These are phyloP conservation scores for Phataginus tetradactyla DNA, from an alignment of 2,797 vertebrate genomes.

Conservation along the genomic window DNA sequence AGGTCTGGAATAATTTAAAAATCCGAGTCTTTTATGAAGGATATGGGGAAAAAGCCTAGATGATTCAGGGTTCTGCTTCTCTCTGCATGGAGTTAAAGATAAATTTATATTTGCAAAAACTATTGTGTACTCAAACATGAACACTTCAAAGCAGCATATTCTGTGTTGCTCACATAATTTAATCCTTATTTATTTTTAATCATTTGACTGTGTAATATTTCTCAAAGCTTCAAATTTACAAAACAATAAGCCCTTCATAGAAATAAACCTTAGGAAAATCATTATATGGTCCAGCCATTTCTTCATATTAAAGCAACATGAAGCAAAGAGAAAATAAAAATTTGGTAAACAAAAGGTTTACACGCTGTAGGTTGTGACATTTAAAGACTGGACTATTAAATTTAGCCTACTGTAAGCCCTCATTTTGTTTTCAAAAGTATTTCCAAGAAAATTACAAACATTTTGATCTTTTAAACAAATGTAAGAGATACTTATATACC, in stretches of 20 bases:
- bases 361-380: background rate
- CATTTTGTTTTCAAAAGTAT: background rate
- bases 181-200: constrained; percentile 47
- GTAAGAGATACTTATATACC: background rate
- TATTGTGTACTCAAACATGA: background rate
- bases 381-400: background rate
- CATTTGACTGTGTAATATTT: background rate
- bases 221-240: background rate
- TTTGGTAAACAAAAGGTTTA: background rate
- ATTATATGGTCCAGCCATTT: background rate
- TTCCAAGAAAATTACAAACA: background rate
- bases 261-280: background rate
- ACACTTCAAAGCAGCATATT: background rate
- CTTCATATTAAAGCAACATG: background rate
- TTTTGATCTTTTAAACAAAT: constrained; percentile 7
- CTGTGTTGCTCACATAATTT: background rate
- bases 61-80: background rate
- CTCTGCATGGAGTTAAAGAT: background rate
- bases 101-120: background rate
- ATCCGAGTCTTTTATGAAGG: background rate
- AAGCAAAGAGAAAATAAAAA: background rate
- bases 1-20: constrained; percentile 17
- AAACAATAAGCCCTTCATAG: background rate
- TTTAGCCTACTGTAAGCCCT: background rate
- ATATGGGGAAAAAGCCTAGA: background rate